Evolutionary conservation across 2,113 vertebrate species (phyloP), one percentile per base, ranked within the genome.

Genomic region (Ovis canadensis): DNA sequence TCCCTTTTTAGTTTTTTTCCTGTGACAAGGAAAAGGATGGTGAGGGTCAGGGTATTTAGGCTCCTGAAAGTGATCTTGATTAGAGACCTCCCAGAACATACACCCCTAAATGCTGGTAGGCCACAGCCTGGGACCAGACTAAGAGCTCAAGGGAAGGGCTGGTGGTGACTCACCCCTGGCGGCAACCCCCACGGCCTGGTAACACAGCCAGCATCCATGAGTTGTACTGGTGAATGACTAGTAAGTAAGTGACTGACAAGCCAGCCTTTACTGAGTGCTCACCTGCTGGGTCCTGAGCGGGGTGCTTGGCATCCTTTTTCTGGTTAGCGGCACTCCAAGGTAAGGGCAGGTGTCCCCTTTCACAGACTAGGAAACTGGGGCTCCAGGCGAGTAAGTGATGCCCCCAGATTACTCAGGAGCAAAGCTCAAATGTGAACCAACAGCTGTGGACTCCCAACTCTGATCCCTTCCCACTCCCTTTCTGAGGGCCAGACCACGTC

Each of bases 221-320:
- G 50, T 21, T 25, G 67, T 45, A 31, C 40, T 29, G 40, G 27
- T 16, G 91, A 59, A 17, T 59, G 48, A 21, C 16, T 29, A 60
- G 7, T 31, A 40, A 71, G 9, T n/a, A 27, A 54, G 17, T 40
- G 77, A n/a, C 0, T 33, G 31, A 23, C 45, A 29, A 55, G 85
- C 4, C 16, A 52, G 71, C 43, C 2, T 36, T 64, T 40, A 3
- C 25, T 11, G 6, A 17, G 88, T 1, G 14, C 23, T 71, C 52
- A 0, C 0, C 4, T 3, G 54, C 16, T 13, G 27, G 64, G 43
- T 27, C 64, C 77, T 17, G 40, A 54, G 33, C 0, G 17, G 13
- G n/a, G 23, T n/a, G 10, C 4, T 29, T 60, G 19, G 71, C n/a
- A 50, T 29, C 21, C 59, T 64, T 96, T 55, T 62, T n/a, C 90